A percentile compares a stretch with the other conserved stretches of the same genome.
phyloP scores from a whole-genome alignment of 1,140 invertebrate genomes.

The Dryas iulia region DNA sequence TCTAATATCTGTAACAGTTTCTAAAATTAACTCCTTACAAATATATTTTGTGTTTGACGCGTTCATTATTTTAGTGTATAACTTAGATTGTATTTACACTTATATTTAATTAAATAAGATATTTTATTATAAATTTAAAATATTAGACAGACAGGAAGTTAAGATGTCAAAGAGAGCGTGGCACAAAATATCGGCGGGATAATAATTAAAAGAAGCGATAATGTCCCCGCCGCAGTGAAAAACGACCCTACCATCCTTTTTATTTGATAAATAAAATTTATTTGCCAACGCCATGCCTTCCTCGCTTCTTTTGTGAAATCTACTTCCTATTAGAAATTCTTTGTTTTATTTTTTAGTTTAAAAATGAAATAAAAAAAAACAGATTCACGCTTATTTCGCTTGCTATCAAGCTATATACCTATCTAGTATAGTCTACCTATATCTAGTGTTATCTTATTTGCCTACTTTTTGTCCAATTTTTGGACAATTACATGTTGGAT shows the following conservation, averaged over 20 bases:
- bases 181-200: conserved; percentile 73
- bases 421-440: no score
- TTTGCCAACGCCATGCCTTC: conserved; percentile 57
- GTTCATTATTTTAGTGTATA: no score
- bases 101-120: background rate
- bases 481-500: no score
- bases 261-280: conserved; percentile 81
- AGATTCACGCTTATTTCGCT: background rate
- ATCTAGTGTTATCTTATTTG: no score
- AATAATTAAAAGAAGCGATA: conserved; percentile 80
- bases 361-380: conserved; percentile 8
- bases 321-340: conserved; percentile 51
- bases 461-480: no score
- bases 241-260: conserved; percentile 77
- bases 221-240: conserved; percentile 73
- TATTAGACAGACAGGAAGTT: conserved; percentile 2
- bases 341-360: conserved; percentile 35
- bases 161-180: conserved; percentile 18
- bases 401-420: background rate
- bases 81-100: no score
- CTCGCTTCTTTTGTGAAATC: conserved; percentile 56
- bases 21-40: no score
- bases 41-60: no score
- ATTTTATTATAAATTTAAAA: background rate
- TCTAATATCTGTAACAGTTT: no score